phyloP scores from a whole-genome alignment of 2,888 invertebrate genomes.

The Philaethria dido region DNA sequence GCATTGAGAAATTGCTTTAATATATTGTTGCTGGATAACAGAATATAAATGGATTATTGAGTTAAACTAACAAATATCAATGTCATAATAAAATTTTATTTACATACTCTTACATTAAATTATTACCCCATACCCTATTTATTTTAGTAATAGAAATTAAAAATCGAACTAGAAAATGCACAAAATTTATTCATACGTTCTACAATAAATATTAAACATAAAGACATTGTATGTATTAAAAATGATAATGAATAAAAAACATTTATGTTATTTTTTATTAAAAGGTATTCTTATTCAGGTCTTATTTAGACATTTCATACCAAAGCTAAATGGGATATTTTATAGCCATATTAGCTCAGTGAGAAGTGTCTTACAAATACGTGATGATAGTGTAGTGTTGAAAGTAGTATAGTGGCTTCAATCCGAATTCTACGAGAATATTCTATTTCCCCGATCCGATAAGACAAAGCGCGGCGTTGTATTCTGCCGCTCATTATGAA shows the following conservation, averaged over 20 bases:
- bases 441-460: too few species aligned
- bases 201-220: slow-evolving; percentile 1
- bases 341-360: too few species aligned
- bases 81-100: slow-evolving; percentile 13
- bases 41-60: not conserved
- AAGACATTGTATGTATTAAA: not conserved
- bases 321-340: too few species aligned
- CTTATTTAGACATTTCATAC: not conserved
- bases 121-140: not conserved
- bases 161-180: not conserved
- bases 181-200: not conserved
- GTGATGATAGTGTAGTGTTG: too few species aligned
- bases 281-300: not conserved
- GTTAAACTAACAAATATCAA: slow-evolving; percentile 9
- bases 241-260: not conserved
- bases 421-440: too few species aligned
- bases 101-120: not conserved
- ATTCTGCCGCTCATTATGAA: too few species aligned
- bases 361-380: too few species aligned
- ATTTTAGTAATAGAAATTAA: not conserved
- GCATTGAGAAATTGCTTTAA: slow-evolving; percentile 8
- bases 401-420: too few species aligned
- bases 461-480: too few species aligned
- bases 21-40: slow-evolving; percentile 13
- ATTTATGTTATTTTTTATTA: not conserved